Conservation (phyloP, 2,797 vertebrate genomes). For the Karalla daura region DNA sequence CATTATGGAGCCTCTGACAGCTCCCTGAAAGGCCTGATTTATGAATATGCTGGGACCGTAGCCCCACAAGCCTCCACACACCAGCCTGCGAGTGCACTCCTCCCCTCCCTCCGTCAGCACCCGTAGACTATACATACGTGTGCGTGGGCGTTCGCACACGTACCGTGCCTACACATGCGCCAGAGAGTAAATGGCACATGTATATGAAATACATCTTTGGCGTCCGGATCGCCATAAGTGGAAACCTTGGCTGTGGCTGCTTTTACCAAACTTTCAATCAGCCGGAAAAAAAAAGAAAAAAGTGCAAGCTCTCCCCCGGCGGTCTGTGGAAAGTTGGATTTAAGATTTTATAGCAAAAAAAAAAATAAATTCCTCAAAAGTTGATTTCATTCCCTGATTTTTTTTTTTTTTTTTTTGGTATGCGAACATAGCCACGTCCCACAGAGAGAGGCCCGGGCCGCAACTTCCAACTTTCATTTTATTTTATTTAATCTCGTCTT, state of each 20-base stretch:
- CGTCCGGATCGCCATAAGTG: not conserved
- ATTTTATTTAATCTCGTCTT: constrained; percentile 63
- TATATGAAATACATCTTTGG: constrained; percentile 38
- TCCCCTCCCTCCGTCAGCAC: constrained; percentile 71
- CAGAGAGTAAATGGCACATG: constrained; percentile 51
- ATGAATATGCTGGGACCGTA: constrained; percentile 96
- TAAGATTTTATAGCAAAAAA: constrained; percentile 42
- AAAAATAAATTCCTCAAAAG: constrained; percentile 61
- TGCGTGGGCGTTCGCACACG: constrained; percentile 67
- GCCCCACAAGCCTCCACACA: constrained; percentile 72
- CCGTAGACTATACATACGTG: constrained; percentile 68
- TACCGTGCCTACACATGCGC: constrained; percentile 36
- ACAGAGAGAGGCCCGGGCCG: constrained; percentile 43
- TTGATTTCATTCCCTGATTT: constrained; percentile 47
- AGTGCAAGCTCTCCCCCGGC: constrained; percentile 19
- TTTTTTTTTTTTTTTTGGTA: constrained; percentile 29
- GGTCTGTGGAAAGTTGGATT: constrained; percentile 55
- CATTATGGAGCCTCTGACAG: constrained; percentile 99
- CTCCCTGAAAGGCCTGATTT: constrained; percentile 99
- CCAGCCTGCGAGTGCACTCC: constrained; percentile 62
- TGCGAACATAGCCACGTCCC: constrained; percentile 43
- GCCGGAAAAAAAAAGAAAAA: constrained; percentile 3
- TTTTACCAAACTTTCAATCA: constrained; percentile 20
- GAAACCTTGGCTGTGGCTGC: not conserved
- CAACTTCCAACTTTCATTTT: constrained; percentile 67